Evolutionary conservation across 2,797 vertebrate genomes (phyloP).

Genomic region (Cirrhinus mrigala): DNA sequence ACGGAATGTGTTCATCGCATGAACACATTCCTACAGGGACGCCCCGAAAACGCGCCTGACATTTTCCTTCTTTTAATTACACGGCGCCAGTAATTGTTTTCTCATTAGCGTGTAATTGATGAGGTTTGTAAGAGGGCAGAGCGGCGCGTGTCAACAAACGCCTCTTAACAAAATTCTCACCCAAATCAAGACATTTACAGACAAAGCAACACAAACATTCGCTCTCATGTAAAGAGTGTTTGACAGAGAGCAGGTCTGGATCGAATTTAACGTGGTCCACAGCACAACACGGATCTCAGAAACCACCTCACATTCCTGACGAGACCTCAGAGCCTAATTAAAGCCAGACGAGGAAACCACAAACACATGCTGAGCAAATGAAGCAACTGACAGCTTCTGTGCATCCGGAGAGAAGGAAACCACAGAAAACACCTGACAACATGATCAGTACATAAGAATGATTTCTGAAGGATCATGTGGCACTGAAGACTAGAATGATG

Average conservation of each 20-base stretch:
- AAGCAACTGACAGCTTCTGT: constrained; percentile 31
- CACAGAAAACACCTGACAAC: constrained; percentile 9
- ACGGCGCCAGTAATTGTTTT: background rate
- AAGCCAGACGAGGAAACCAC: constrained; percentile 56
- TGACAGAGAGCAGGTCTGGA: constrained; percentile 48
- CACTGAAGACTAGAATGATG: too few relatives aligned
- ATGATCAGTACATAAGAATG: too few relatives aligned
- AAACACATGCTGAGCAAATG: constrained; percentile 45
- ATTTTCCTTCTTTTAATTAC: constrained; percentile 13
- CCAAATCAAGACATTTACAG: background rate
- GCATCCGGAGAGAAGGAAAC: constrained; percentile 5
- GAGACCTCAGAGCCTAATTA: constrained; percentile 54
- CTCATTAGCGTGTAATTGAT: constrained; percentile 25
- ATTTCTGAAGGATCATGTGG: too few relatives aligned
- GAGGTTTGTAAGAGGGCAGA: constrained; percentile 5
- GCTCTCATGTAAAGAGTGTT: background rate
- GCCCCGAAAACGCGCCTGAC: background rate
- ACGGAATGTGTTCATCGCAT: too few relatives aligned
- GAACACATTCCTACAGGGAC: background rate
- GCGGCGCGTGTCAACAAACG: background rate
- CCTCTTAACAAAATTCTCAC: background rate
- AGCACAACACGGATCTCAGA: background rate
- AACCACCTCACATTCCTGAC: constrained; percentile 54
- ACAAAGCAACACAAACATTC: background rate
- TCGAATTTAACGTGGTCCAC: constrained; percentile 45